A percentile compares a stretch with the other conserved stretches of the same genome.
These are phyloP conservation scores for Tauraco hartlaubi DNA, from an alignment of 2,797 vertebrate genomes.

Conservation along the genomic window DNA sequence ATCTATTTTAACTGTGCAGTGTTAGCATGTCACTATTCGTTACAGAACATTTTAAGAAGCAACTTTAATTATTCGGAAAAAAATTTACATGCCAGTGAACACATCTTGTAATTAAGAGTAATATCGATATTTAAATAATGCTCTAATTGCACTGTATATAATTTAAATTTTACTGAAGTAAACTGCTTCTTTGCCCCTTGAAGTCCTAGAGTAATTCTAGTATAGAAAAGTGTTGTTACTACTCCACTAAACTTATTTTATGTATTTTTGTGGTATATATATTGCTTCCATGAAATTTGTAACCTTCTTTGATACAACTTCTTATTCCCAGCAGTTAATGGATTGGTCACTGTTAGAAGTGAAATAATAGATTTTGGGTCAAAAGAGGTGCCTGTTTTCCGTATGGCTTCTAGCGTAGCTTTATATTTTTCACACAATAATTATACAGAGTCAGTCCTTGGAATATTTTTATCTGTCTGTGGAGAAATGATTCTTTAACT, in stretches of 20 bases:
- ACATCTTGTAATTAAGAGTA: constrained; percentile 10
- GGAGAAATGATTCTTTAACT: background rate
- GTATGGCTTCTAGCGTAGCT: fast-evolving
- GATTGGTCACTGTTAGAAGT: background rate
- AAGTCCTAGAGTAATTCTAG: background rate
- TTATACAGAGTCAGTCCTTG: background rate
- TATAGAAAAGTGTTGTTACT: background rate
- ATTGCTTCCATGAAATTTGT: background rate
- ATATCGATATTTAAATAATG: background rate
- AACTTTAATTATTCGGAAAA: constrained; percentile 65
- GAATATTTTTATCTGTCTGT: background rate
- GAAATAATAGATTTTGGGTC: background rate
- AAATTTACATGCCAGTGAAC: background rate
- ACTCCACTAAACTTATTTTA: background rate
- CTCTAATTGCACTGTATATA: background rate
- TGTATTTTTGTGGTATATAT: background rate
- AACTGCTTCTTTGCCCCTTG: background rate
- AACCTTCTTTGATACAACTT: background rate
- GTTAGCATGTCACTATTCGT: constrained; percentile 18
- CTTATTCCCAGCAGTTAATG: background rate
- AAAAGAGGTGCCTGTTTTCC: background rate
- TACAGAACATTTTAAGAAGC: constrained; percentile 43
- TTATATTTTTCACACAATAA: background rate
- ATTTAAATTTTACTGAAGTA: background rate
- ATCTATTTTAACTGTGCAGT: constrained; percentile 19